phyloP scores from a whole-genome alignment of 2,113 vertebrate genomes.

The Murina feae region DNA sequence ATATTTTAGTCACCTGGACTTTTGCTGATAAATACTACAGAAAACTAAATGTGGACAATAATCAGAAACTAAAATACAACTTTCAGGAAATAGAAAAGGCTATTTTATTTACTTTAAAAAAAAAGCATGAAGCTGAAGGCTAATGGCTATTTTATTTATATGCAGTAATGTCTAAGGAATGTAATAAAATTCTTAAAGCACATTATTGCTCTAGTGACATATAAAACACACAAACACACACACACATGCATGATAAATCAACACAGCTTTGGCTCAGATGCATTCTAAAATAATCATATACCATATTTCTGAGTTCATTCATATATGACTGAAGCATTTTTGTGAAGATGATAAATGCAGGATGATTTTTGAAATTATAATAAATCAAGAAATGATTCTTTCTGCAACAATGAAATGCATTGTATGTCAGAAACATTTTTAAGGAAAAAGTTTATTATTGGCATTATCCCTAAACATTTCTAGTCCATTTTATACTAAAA shows the following conservation, averaged over 20 bases:
- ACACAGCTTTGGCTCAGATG: not conserved
- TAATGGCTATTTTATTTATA: slow-evolving; percentile 19
- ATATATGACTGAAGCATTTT: not conserved
- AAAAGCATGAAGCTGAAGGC: slow-evolving; percentile 8
- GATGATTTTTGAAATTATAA: slow-evolving; percentile 8
- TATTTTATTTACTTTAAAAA: slow-evolving; percentile 39
- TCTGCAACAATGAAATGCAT: not conserved
- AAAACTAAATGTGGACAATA: not conserved
- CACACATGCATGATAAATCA: not conserved
- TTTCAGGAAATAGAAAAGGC: not conserved
- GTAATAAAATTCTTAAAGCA: slow-evolving; percentile 44
- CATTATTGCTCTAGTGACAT: slow-evolving; percentile 9
- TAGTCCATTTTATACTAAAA: not conserved
- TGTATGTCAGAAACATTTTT: not conserved
- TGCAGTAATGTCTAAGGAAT: slow-evolving; percentile 43
- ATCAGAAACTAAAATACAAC: slow-evolving; percentile 33
- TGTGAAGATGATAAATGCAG: not conserved
- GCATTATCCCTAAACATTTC: not conserved
- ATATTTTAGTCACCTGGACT: slow-evolving; percentile 21
- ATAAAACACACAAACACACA: not conserved
- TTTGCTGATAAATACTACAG: not conserved
- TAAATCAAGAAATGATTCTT: not conserved
- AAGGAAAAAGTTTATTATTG: not conserved
- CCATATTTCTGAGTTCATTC: not conserved
- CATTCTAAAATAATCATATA: not conserved